Conservation (phyloP, 1,140 invertebrate genomes). For the Tetramorium simillimum region DNA sequence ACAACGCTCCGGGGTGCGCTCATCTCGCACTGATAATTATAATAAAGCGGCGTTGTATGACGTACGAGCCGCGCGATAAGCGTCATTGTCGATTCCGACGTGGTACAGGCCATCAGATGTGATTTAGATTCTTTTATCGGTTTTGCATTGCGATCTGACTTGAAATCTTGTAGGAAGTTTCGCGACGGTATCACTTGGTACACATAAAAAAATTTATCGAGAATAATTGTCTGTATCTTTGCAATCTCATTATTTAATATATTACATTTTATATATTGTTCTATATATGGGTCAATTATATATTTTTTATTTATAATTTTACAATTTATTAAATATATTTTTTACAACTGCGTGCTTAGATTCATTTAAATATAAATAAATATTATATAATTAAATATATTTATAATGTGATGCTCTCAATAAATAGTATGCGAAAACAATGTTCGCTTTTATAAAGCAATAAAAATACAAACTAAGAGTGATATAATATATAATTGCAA, state of each 20-base stretch:
- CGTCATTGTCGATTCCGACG: constrained; percentile 14
- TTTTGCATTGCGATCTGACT: neutral
- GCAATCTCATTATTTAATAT: neutral
- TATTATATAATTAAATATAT: neutral
- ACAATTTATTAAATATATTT: neutral
- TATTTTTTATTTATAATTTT: neutral
- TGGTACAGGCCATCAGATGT: neutral
- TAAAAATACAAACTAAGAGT: neutral
- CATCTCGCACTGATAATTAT: constrained; percentile 80
- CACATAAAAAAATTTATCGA: neutral
- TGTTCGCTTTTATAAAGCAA: neutral
- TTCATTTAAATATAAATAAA: neutral
- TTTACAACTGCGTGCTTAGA: neutral
- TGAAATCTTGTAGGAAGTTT: constrained; percentile 2
- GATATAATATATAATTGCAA: neutral
- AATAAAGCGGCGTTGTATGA: constrained; percentile 71
- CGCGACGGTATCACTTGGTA: neutral
- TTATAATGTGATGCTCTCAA: neutral
- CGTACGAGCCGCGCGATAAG: constrained; percentile 35
- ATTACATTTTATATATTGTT: neutral
- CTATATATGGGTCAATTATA: neutral
- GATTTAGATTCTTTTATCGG: constrained; percentile 40
- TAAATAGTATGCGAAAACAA: neutral
- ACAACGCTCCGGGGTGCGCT: constrained; percentile 77
- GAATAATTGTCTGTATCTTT: neutral